Conservation (phyloP, 2,113 vertebrate species). For the Cephalopterus ornatus region DNA sequence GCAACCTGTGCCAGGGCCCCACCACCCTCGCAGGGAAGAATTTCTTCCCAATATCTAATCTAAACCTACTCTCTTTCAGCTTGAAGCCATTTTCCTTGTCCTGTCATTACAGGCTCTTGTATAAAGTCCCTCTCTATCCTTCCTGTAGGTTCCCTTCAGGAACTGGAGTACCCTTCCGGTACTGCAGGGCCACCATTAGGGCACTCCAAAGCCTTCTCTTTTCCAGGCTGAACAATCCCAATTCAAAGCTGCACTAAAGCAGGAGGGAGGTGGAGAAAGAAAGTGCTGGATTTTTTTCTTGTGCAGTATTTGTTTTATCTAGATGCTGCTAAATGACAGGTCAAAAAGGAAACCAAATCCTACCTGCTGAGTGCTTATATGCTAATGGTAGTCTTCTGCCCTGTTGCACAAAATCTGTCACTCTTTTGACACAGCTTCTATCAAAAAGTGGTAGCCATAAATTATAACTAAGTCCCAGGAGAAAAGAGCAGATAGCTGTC, state of each 20-base stretch:
- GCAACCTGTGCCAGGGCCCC: neutral
- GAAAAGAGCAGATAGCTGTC: neutral
- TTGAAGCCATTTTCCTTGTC: neutral
- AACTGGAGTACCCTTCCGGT: neutral
- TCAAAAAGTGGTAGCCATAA: neutral
- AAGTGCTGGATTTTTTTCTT: neutral
- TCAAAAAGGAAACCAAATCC: neutral
- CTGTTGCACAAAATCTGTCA: neutral
- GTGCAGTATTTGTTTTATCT: neutral
- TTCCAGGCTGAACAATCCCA: neutral
- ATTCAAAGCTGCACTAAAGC: neutral
- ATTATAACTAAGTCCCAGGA: neutral
- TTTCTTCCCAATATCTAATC: neutral
- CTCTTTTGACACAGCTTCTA: neutral
- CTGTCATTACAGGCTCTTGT: neutral
- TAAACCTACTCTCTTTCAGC: neutral
- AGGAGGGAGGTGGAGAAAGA: neutral
- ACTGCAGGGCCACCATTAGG: neutral
- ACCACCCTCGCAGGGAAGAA: neutral
- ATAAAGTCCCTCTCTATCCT: neutral
- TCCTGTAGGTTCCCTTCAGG: neutral
- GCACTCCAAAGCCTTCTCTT: neutral
- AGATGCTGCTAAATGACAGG: neutral
- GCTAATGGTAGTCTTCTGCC: neutral
- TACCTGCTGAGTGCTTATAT: neutral